Evolutionary conservation across 2,888 invertebrate genomes (phyloP), one percentile per base, ranked within the genome.

Genomic region (Plusia festucae): DNA sequence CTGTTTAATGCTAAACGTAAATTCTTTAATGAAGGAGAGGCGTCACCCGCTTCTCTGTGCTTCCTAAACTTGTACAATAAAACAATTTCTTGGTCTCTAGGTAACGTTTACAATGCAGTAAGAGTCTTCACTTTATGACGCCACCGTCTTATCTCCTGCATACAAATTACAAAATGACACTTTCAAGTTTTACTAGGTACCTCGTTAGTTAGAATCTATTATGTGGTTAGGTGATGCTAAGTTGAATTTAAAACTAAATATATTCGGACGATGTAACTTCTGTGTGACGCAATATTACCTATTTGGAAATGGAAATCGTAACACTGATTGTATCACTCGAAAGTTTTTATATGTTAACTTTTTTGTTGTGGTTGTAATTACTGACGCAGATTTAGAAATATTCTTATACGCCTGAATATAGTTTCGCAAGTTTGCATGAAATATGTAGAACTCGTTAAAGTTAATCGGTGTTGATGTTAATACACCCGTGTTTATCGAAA

Each of bases 81-180:
- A 87, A 87, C 84, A 88, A 88, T 87, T 84, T 85, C 82, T 81
- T 78, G 76, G 66, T 78, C 53, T 72, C 79, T 69, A 82, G 82
- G 78, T 83, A 81, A 76, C 83, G 82, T 81, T 91, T 89, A 88
- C 89, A 89, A 91, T 91, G 92, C 93, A 90, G 85, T 85, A 83
- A 83, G 82, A 84, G 88, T 86, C 80, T 82, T 83, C 82, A 78
- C 83, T 90, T 92, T 92, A 92, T 90, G 90, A 88, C 89, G 85
- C 83, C 81, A 78, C 65, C 80, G 85, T 70, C 78, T 83, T 81
- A 87, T 85, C 82, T 82, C 79, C 83, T 82, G 93, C 90, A 92
- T 93, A 93, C 90, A 89, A 91, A 93, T 92, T 85, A 86, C 82
- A 81, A 63, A 73, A 78, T 75, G 87, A 85, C 88, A 89, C 91